These are phyloP conservation scores for Lycocorax pyrrhopterus DNA, from an alignment of 2,113 vertebrate species.

Conservation along the genomic window DNA sequence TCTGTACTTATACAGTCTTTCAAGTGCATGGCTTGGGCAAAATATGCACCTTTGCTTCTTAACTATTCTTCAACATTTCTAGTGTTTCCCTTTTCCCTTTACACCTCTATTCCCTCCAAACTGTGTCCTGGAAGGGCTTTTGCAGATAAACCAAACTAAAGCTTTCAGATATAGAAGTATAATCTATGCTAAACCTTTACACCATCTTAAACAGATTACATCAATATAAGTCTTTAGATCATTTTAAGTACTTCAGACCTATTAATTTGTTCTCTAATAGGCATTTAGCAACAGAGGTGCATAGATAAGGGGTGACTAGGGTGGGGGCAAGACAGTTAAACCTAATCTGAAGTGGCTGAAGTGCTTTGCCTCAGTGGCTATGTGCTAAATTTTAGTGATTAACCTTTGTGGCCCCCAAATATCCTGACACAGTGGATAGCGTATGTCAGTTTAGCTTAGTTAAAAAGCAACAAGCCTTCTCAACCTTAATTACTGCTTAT, in stretches of 20 bases:
- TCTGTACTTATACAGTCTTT: background rate
- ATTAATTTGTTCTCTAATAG: conserved; percentile 34
- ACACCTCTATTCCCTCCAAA: background rate
- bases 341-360: background rate
- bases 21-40: background rate
- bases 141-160: conserved; percentile 10
- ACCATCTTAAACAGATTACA: conserved; percentile 44
- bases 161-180: background rate
- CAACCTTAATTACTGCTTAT: background rate
- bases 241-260: conserved; percentile 25
- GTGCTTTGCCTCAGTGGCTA: background rate
- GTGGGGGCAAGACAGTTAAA: background rate
- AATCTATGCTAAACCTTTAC: conserved; percentile 42
- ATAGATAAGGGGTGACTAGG: background rate
- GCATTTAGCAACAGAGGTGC: background rate
- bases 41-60: background rate
- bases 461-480: background rate
- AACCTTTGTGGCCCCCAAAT: background rate
- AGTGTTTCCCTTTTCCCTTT: background rate
- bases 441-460: background rate
- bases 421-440: background rate
- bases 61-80: background rate
- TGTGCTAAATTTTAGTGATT: background rate
- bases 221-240: conserved; percentile 12
- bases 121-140: background rate